Conservation (phyloP, 1,140 invertebrate genomes). For the Drosophila persimilis region DNA sequence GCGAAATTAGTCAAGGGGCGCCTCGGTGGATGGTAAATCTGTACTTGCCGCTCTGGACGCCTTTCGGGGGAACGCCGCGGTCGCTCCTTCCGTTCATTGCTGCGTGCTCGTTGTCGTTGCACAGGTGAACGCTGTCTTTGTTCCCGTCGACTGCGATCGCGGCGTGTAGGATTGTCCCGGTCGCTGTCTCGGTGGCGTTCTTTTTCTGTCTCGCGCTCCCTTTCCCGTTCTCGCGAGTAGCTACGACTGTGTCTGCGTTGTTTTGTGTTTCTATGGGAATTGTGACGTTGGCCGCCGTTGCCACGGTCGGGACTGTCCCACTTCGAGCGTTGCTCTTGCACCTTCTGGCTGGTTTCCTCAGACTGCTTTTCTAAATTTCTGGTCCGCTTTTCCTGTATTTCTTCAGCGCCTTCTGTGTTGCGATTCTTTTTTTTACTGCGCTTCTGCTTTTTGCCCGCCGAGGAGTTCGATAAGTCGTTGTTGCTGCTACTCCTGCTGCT, state of each 20-base stretch:
- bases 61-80: conserved; percentile 62
- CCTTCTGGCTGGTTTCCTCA: conserved; percentile 3
- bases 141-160: conserved; percentile 17
- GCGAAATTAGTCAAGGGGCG: not conserved
- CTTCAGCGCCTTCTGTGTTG: conserved; percentile 1
- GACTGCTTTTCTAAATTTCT: no score
- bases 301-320: conserved; percentile 71
- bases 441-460: conserved; percentile 1
- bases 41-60: conserved; percentile 46
- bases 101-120: conserved; percentile 19
- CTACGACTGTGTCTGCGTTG: conserved; percentile 35
- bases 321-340: conserved; percentile 71
- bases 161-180: conserved; percentile 18
- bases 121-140: conserved; percentile 20
- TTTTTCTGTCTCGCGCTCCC: conserved; percentile 18
- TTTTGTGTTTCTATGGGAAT: conserved; percentile 23
- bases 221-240: conserved; percentile 20
- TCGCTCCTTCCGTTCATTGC: conserved; percentile 40
- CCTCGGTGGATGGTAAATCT: no score
- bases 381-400: conserved; percentile 19
- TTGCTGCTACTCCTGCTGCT: conserved; percentile 11
- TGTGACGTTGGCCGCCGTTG: conserved; percentile 11
- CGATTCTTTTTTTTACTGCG: conserved; percentile 22
- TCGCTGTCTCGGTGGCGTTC: conserved; percentile 32
- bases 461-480: conserved; percentile 11